Base-by-base conservation (phyloP, 2,888 invertebrate genomes). In the Spilosoma lubricipeda region DNA sequence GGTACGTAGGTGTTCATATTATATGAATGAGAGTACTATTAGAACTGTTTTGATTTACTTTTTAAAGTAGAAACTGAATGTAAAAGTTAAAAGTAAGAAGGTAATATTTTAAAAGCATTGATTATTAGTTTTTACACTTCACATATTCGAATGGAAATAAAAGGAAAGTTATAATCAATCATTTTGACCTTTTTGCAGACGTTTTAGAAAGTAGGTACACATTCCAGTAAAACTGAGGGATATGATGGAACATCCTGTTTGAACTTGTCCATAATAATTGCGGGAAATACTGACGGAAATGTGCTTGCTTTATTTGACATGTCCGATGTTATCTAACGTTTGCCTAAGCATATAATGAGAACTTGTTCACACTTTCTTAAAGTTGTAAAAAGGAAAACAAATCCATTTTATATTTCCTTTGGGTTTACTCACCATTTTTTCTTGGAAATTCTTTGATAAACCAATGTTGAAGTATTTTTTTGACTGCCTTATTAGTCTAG, bases 51-150 rank as follows among this genome's bases (percentile, higher is more conserved):
- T 70, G 1, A 18, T 56, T 69, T 59, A 70, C 27, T 56, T 23
- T 23, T 56, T 56, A 42, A 9, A 39, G 63, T 20, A 70, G 59
- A 36, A n/a, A 42, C 13, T 30, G 23, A 42, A 30, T 64, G 39
- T 66, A 23, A 52, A 8, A 66, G 2, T 42, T 8, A 42, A 11
- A 39, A 65, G 33, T 42, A 23, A 52, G 1, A 66, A 65, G 33
- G 5, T 27, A 36, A 52, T 33, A 18, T 77, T 70, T 78, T 73
- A 75, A 78, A 80, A 80, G 74, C 72, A 67, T 75, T 84, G 72
- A 77, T 70, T 76, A 83, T 80, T 84, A 84, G 72, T 56, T 67
- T 30, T 67, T 75, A 75, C 75, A 78, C 69, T 72, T 71, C 64
- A 75, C 73, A 72, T 63, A 74, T 66, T 67, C 75, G 73, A 72